Evolutionary conservation across 2,113 vertebrate species (phyloP).

Genomic region (Labeo catla): DNA sequence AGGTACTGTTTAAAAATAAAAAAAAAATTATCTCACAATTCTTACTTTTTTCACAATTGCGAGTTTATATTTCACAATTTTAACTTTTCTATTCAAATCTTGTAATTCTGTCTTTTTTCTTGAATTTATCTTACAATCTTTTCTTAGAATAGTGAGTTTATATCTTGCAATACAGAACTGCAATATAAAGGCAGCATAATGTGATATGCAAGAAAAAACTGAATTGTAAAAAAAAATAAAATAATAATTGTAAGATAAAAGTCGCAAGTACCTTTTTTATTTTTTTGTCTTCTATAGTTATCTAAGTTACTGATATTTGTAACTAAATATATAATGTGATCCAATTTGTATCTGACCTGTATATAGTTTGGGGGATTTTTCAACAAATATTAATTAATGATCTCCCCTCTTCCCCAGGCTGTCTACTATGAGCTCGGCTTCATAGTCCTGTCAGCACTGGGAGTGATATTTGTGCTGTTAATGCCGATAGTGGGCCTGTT

Average conservation of each 20-base stretch:
- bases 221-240: no score
- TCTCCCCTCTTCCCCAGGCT: slow-evolving; percentile 72
- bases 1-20: slow-evolving; percentile 78
- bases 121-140: not conserved
- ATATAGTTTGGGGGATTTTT: not conserved
- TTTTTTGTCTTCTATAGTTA: not conserved
- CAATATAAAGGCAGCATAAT: no score
- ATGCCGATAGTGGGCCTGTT: slow-evolving; percentile 85
- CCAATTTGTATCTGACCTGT: not conserved
- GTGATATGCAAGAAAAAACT: no score
- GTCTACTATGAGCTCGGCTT: slow-evolving; percentile 90
- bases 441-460: slow-evolving; percentile 79
- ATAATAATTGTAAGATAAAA: no score
- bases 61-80: not conserved
- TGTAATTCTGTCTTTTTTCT: no score
- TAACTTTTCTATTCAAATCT: no score
- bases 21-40: not conserved
- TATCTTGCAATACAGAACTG: no score
- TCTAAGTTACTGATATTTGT: not conserved
- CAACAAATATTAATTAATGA: not conserved
- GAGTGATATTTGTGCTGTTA: slow-evolving; percentile 83
- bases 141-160: no score
- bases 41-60: not conserved
- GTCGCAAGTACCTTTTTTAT: not conserved
- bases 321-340: not conserved